A percentile compares a stretch with the other conserved stretches of the same genome.
Conservation (phyloP, 2,888 invertebrate genomes). For the Desoria tigrina region DNA sequence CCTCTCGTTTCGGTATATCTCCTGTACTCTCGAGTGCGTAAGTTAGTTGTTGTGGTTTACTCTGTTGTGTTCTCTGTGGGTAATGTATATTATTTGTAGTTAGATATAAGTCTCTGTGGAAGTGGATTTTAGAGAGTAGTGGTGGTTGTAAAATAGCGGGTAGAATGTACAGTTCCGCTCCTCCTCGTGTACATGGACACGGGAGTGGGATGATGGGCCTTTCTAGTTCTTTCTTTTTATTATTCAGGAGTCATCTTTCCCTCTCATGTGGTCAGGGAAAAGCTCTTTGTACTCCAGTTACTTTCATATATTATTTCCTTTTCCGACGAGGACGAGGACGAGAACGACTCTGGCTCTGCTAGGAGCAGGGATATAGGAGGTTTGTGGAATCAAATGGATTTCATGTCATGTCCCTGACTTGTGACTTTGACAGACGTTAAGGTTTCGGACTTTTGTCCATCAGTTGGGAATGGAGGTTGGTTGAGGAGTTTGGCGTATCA, state of each 20-base stretch:
- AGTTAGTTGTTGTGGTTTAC: neutral
- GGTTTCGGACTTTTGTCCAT: neutral
- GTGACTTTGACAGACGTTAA: slow-evolving; percentile 1
- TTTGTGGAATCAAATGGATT: neutral
- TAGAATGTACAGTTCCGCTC: neutral
- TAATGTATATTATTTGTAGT: neutral
- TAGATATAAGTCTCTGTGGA: too few species aligned
- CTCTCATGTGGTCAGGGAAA: neutral
- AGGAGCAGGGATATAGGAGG: neutral
- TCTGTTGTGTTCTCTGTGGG: neutral
- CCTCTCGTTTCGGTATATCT: neutral
- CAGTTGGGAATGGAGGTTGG: neutral
- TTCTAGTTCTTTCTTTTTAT: slow-evolving; percentile 1
- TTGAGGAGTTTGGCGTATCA: too few species aligned
- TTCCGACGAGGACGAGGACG: neutral
- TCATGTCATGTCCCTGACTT: neutral
- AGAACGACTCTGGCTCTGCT: too few species aligned
- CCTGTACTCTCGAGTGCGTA: neutral
- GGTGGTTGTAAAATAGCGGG: too few species aligned
- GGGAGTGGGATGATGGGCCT: neutral
- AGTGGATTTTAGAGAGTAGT: too few species aligned
- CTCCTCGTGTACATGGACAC: neutral
- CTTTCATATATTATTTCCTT: slow-evolving; percentile 1
- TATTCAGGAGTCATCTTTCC: slow-evolving; percentile 11
- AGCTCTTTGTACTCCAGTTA: slow-evolving; percentile 2